A percentile compares a stretch with the other conserved stretches of the same genome.
phyloP scores from a whole-genome alignment of 1,140 invertebrate species.

The Zaprionus africanus region DNA sequence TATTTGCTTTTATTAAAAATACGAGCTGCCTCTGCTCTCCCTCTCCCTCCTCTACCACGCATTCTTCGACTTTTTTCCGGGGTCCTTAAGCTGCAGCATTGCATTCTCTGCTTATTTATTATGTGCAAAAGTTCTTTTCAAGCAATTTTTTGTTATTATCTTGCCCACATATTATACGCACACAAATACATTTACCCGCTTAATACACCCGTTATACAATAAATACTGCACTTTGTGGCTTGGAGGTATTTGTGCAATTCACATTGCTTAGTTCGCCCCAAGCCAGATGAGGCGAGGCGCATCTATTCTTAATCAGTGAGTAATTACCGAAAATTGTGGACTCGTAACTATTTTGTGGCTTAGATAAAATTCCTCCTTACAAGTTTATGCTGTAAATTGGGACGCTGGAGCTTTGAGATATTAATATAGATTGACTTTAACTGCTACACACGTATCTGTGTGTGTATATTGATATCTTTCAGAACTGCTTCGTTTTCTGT shows the following conservation, averaged over 20 bases:
- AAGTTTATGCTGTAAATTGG: not conserved
- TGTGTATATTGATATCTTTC: constrained; percentile 16
- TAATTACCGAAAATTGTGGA: constrained; percentile 17
- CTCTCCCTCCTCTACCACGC: not conserved
- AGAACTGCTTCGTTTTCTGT: constrained; percentile 42
- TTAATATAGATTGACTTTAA: constrained; percentile 2
- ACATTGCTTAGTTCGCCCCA: constrained; percentile 30
- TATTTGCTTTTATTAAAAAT: constrained; percentile 79
- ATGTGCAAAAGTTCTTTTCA: constrained; percentile 71
- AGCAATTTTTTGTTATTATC: constrained; percentile 63
- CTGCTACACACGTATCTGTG: constrained; percentile 4
- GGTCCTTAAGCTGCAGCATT: constrained; percentile 50
- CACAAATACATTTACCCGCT: constrained; percentile 9
- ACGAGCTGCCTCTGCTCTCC: constrained; percentile 7
- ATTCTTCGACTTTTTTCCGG: constrained; percentile 8
- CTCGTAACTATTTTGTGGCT: not conserved
- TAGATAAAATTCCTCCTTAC: not conserved
- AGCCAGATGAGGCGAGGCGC: not conserved
- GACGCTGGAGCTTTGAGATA: not conserved
- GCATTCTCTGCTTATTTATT: constrained; percentile 71
- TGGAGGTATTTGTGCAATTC: constrained; percentile 29
- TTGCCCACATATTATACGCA: constrained; percentile 16
- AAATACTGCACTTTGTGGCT: constrained; percentile 55
- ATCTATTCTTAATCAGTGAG: constrained; percentile 24
- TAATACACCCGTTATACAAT: constrained; percentile 39